Evolutionary conservation across 2,113 vertebrate species (phyloP), one percentile per base, ranked within the genome.

Genomic region (Mormyrus lacerda): DNA sequence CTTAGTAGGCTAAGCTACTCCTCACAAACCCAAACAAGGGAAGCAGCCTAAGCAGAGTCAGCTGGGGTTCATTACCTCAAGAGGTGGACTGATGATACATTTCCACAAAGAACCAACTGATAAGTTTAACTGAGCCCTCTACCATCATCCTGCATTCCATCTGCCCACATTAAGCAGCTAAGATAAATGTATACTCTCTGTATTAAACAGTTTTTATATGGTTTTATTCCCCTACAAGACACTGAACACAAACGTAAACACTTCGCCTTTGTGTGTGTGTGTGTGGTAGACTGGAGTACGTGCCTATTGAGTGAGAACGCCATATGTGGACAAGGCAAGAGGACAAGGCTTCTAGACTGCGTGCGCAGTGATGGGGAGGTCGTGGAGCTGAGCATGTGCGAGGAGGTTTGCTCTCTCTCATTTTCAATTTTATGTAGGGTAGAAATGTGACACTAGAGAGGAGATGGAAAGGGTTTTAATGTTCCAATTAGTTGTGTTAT

Each of bases 281-380:
- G 91, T 58, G 87, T 92, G 90, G 6, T 93, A 99, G 98, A 97
- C 47, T 99, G 98, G 98, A 99, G 98, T 61, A 96, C 96, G 0
- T 99, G 98, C 93, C 97, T 96, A 92, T 95, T 99, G 93, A 96
- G 94, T 91, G 97, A 97, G 93, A 96, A 96, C 0, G 96, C 97
- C 3, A 93, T 96, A 50, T 99, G 98, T 0, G 98, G 98, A 2
- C 95, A 92, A 2, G 98, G 98, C 0, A 91, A 94, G 76, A 95
- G 92, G 69, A 94, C 91, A 0, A 97, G 97, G 21, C 96, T 98
- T 73, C 91, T 98, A 86, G 97, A 97, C 94, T 99, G 98, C 88
- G 85, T 90, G 65, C 97, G 97, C 91, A 98, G 97, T 0, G 98
- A 99, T 0, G 97, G 97, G 27, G 97, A 95, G 93, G 76, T 94